These are phyloP conservation scores for Macrobrachium rosenbergii DNA, from an alignment of 1,140 invertebrate species.

Conservation along the genomic window DNA sequence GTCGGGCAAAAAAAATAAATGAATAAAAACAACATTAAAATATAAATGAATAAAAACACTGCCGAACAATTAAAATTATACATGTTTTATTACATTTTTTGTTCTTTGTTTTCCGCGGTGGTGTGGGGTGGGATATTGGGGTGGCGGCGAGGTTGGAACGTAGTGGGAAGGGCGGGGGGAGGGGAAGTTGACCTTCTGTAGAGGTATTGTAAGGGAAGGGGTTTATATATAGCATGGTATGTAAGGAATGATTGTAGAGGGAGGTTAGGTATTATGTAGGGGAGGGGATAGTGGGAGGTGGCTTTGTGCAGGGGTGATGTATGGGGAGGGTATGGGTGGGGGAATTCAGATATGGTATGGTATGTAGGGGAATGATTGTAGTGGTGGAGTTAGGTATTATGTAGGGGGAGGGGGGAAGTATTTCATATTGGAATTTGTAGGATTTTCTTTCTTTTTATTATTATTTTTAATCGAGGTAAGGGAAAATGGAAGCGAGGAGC, in stretches of 20 bases:
- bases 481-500: too few relatives aligned
- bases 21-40: neutral
- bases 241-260: neutral
- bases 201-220: neutral
- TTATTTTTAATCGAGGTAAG: too few relatives aligned
- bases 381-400: neutral
- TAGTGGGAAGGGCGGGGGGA: neutral
- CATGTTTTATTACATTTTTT: neutral
- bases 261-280: neutral
- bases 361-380: neutral
- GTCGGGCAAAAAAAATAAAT: constrained; percentile 3
- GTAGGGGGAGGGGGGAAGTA: neutral
- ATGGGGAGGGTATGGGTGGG: neutral
- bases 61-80: neutral
- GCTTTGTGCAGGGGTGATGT: too few relatives aligned
- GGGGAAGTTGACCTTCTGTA: neutral
- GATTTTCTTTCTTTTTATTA: too few relatives aligned
- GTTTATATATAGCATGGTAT: neutral
- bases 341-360: too few relatives aligned
- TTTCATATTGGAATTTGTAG: too few relatives aligned
- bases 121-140: too few relatives aligned
- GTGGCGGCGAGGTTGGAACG: neutral
- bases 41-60: neutral
- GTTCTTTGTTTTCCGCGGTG: neutral
- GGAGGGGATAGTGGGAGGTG: neutral